These are phyloP conservation scores for Hemichromis elongatus DNA, from an alignment of 2,113 vertebrate genomes.

Conservation along the genomic window DNA sequence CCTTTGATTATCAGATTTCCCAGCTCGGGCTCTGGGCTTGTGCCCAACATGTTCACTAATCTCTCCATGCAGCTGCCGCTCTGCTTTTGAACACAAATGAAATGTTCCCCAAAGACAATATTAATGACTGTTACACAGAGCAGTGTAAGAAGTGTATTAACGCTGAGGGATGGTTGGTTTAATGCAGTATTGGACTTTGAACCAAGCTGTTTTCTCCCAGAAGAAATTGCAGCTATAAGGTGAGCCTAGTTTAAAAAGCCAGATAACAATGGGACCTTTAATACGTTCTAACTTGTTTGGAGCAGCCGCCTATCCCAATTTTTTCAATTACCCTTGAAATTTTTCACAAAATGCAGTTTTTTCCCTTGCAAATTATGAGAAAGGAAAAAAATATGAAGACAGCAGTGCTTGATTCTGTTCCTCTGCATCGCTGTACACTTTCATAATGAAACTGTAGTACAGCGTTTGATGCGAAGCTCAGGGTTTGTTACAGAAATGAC, in stretches of 20 bases:
- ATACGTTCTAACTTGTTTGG: background rate
- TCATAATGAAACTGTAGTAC: background rate
- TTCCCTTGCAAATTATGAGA: background rate
- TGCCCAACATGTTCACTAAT: background rate
- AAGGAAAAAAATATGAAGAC: background rate
- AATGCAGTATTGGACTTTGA: background rate
- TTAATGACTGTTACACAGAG: background rate
- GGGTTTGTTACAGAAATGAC: background rate
- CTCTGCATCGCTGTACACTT: background rate
- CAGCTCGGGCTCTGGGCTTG: background rate
- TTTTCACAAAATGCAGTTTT: background rate
- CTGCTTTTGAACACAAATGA: background rate
- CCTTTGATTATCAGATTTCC: background rate
- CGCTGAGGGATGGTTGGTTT: background rate
- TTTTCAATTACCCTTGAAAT: background rate
- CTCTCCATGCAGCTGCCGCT: background rate
- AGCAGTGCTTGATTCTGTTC: background rate
- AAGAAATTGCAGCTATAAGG: background rate
- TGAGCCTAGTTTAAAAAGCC: background rate
- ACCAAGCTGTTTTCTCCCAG: background rate
- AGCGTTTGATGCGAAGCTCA: background rate
- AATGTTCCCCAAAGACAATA: background rate
- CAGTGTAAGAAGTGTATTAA: background rate
- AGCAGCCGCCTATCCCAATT: background rate
- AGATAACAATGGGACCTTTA: background rate